Base-by-base conservation (phyloP, 2,888 invertebrate genomes). In the Oxycera nigricornis region DNA sequence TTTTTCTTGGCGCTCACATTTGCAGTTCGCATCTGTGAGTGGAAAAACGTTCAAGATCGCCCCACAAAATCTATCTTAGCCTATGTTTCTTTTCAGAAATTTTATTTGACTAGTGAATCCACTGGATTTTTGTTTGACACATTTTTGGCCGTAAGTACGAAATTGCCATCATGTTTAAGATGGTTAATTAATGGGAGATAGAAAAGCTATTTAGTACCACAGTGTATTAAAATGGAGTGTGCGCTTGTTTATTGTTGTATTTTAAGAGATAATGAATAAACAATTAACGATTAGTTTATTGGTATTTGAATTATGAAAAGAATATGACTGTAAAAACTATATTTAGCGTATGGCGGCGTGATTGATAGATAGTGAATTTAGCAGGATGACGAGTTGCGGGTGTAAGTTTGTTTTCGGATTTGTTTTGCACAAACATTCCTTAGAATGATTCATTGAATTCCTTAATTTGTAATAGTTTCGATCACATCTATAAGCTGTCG, bases 141-240 rank as follows among this genome's bases (percentile, higher is more conserved):
- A 55, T 55, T 55, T 55, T 65, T 41, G 17, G 30, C 24, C 20
- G 39, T 24, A 17, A 39, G 28, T 11, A 62, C 65, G 65, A 65
- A n/a, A 65, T 65, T 65, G 39, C 39, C 39, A 65, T 65, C 65
- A 39, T 65, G 20, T 35, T 30, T 65, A 22, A 39, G 65, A 65
- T 30, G 39, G 35, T 65, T 65, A 65, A 65, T 65, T 65, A 30
- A 41, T 17, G 14, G n/a, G n/a, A 65, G 39, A 65, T 61, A 61
- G 17, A 14, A 31, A 31, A 17, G 28, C n/a, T n/a, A n/a, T 26
- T 26, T 26, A 22, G 30, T 17, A 50, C 2, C 3, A 55, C 7
- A 11, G 24, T 55, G 55, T 55, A 14, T 20, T 4, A 17, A 55
- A 22, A 20, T 35, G 24, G 22, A 31, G 61, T 61, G 61, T 30